phyloP scores from a whole-genome alignment of 2,888 invertebrate genomes.

The Pyrrhia umbra region DNA sequence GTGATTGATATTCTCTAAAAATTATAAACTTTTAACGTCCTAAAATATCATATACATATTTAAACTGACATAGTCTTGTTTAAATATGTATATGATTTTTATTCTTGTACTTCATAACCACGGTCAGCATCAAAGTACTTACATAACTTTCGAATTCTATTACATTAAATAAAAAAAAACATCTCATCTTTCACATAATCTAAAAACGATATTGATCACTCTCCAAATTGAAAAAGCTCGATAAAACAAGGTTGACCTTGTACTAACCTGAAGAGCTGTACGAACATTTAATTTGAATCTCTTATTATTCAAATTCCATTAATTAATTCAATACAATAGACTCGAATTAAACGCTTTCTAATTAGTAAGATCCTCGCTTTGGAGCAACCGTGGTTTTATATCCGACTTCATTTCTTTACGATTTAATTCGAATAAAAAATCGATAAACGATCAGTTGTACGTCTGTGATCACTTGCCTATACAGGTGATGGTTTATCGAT shows the following conservation, averaged over 20 bases:
- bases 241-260: conserved; percentile 11
- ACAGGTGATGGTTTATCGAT: conserved; percentile 15
- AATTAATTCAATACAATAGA: conserved; percentile 27
- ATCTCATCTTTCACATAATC: no score
- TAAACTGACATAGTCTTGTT: not conserved
- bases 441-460: not conserved
- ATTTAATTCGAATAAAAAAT: not conserved
- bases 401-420: conserved; percentile 10
- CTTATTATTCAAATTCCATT: conserved; percentile 37
- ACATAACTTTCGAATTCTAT: no score
- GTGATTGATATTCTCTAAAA: not conserved
- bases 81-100: not conserved
- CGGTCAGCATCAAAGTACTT: no score
- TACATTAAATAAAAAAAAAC: not conserved
- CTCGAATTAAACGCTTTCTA: conserved; percentile 36
- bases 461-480: no score
- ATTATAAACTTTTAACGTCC: not conserved
- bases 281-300: conserved; percentile 27
- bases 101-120: no score
- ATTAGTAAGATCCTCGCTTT: conserved; percentile 13
- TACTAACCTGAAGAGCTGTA: not conserved
- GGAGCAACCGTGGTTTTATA: conserved; percentile 2
- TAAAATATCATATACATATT: not conserved
- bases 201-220: no score
- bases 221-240: not conserved